Evolutionary conservation across 2,888 invertebrate genomes (phyloP), one percentile per base, ranked within the genome.

Genomic region (Eilema depressum): DNA sequence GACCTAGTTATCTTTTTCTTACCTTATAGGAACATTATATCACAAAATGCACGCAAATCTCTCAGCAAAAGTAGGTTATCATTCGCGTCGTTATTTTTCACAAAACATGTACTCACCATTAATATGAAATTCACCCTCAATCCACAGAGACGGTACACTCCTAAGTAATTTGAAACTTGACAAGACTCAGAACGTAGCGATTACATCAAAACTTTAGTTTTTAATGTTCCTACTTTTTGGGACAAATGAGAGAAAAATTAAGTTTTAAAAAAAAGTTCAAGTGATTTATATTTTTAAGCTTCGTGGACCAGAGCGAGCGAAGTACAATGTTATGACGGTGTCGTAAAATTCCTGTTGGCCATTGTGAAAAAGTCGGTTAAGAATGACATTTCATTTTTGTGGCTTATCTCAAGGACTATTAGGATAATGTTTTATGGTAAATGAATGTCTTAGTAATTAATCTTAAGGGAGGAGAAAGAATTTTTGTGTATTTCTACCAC

Each of bases 161-260:
- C 20, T 63, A 33, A 57, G 20, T 41, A 41, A 57, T 56, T 57
- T 56, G 57, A 60, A 70, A 68, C 68, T 69, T 63, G 67, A 68
- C 70, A 70, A 66, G 60, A 59, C 23, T 64, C 47, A 64, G 67
- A 73, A 66, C 76, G 69, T 75, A 53, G 63, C 74, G 74, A 80
- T 82, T 73, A 80, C 66, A 63, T 78, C 60, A 62, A 57, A 80
- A 76, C 61, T 80, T 78, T 53, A 37, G 33, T 74, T 75, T 75
- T 69, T 69, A 68, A 69, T 71, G 63, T 53, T 33, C 57, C 28
- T 63, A 63, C 73, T 82, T 82, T 75, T 47, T 8, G 61, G 26
- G 62, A 76, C 69, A 78, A 84, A 79, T 75, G 77, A 75, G 75
- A 75, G 71, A 66, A 79, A 82, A 79, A 82, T 80, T 75, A 77